Evolutionary conservation across 2,113 vertebrate genomes (phyloP), one percentile per base, ranked within the genome.

Genomic region (Clarias gariepinus): DNA sequence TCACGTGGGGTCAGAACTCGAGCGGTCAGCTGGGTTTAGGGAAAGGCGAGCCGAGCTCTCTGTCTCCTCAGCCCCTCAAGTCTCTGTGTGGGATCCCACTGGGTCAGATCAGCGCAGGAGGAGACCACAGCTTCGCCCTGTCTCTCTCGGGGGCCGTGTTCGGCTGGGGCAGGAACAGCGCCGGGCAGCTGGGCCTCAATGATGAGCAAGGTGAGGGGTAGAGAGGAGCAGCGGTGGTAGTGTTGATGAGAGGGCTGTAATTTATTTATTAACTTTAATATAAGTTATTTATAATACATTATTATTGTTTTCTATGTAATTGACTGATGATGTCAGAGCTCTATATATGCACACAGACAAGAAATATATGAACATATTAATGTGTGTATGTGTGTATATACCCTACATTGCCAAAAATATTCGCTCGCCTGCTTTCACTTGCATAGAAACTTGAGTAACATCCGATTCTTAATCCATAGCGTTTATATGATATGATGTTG

Each of bases 1-100:
- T 97, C 91, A 93, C 95, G 0, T 99, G 98, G 97, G 98, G 95
- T 57, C 93, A 94, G 91, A 99, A 99, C 66, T 69, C 84, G 21
- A 92, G 91, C 0, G 97, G 97, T 73, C 98, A 99, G 91, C 95
- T 99, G 0, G 98, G 98, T 85, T 41, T 97, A 81, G 95, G 95
- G 16, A 95, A 91, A 52, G 92, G 89, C 21, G 91, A 92, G 47
- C 64, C n/a, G 0, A 36, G 64, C 16, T 33, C 55, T 21, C 0
- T 0, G 0, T 64, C 69, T 0, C 94, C 95, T 3, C 92, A 94
- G 88, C 66, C 82, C 7, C 91, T 96, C 68, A 18, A 89, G 85
- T 85, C 76, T n/a, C 90, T 97, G 0, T 79, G 89, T 69, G 95
- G 95, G 68, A 55, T 96, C 79, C 92, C 96, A 2, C 89, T 96